Conservation (phyloP, 2,797 vertebrate genomes). For the Knipowitschia caucasica region DNA sequence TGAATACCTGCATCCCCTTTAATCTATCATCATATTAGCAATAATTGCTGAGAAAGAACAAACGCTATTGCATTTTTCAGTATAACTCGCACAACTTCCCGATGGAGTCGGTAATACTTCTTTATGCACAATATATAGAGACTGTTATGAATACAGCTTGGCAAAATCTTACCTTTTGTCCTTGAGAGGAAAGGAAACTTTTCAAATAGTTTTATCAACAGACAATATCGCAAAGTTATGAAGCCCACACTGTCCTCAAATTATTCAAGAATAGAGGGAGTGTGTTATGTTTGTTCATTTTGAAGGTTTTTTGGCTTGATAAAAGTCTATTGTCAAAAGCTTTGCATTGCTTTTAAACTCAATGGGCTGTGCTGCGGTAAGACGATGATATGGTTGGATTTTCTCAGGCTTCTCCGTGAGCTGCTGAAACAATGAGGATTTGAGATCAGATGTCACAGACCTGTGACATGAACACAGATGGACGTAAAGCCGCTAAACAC, state of each 20-base stretch:
- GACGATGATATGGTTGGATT: neutral
- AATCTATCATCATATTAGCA: constrained; percentile 11
- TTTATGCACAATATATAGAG: neutral
- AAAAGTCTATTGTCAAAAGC: neutral
- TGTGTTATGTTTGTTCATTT: neutral
- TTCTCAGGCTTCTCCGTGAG: too few relatives aligned
- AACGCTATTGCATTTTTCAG: constrained; percentile 15
- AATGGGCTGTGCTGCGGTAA: neutral
- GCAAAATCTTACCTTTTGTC: constrained; percentile 4
- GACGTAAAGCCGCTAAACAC: neutral
- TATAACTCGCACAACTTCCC: constrained; percentile 5
- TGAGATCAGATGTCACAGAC: neutral
- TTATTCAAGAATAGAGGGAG: neutral
- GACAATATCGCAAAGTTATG: neutral
- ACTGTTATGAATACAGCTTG: neutral
- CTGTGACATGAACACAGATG: constrained; percentile 7
- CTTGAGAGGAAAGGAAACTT: neutral
- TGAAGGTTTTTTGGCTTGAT: neutral
- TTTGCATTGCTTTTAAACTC: neutral
- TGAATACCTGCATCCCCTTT: constrained; percentile 19
- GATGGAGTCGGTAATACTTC: constrained; percentile 9
- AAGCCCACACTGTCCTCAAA: neutral
- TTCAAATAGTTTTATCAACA: neutral
- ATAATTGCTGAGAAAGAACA: constrained; percentile 25
- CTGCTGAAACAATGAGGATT: neutral